Percentiles rank a stretch among this genome's conserved stretches.
Conservation (phyloP, 64 coral and sea anemone genomes). For the Pocillopora verrucosa region DNA sequence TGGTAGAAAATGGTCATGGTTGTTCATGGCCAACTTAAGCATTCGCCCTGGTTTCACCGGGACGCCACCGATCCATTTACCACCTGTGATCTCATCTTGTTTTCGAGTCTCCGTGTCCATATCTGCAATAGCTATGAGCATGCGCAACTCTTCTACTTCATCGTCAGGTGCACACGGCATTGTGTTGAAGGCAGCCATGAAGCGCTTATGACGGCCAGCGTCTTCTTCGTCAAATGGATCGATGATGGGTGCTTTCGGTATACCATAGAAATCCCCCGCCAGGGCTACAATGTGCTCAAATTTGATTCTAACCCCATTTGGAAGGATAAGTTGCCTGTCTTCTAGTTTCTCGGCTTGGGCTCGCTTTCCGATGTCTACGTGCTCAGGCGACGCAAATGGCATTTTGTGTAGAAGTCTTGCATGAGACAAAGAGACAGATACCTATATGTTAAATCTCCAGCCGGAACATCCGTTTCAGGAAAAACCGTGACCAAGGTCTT, state of each 20-base stretch:
- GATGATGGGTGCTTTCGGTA: constrained; percentile 24
- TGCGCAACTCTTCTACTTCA: not conserved
- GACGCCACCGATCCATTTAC: constrained; percentile 1
- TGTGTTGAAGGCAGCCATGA: constrained; percentile 5
- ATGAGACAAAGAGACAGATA: too few relatives aligned
- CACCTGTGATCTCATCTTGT: constrained; percentile 46
- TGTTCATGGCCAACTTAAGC: constrained; percentile 11
- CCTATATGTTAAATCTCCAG: too few relatives aligned
- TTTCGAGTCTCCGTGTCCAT: not conserved
- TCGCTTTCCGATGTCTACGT: not conserved
- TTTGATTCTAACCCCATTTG: constrained; percentile 12
- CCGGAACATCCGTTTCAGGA: too few relatives aligned
- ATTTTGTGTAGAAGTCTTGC: too few relatives aligned
- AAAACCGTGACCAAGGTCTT: too few relatives aligned
- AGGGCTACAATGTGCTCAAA: constrained; percentile 37
- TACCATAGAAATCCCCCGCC: constrained; percentile 32
- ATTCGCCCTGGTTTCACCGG: constrained; percentile 21
- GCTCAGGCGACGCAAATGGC: not conserved
- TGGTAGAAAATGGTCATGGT: constrained; percentile 58
- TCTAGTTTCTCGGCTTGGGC: not conserved
- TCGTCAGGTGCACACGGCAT: not conserved
- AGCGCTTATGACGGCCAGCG: not conserved
- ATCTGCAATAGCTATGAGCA: not conserved
- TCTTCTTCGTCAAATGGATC: not conserved
- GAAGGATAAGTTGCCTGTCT: not conserved